Evolutionary conservation across 2,888 invertebrate species (phyloP).

Genomic region (Agrochola lota): DNA sequence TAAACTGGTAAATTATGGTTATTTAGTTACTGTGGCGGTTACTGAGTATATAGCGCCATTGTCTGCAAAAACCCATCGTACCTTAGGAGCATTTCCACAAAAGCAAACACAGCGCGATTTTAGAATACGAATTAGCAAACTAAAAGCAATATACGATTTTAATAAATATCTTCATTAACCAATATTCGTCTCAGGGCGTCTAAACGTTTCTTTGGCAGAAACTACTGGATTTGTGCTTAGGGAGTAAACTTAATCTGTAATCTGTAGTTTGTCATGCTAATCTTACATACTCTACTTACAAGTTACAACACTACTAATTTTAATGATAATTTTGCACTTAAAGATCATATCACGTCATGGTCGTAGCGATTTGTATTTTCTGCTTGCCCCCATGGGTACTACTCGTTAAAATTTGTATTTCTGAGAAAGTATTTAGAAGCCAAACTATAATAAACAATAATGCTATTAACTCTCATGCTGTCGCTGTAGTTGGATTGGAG

Average conservation of each 20-base stretch:
- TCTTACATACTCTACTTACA: not conserved
- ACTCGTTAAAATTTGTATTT: not conserved
- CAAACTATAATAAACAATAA: no score
- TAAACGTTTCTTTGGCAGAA: no score
- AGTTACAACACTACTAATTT: not conserved
- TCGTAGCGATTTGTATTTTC: not conserved
- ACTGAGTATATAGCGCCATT: not conserved
- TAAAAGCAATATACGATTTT: not conserved
- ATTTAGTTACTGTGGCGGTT: not conserved
- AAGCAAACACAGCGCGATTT: not conserved
- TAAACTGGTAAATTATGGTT: slow-evolving; percentile 17
- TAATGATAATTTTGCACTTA: not conserved
- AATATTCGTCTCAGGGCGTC: no score
- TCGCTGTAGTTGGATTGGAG: no score
- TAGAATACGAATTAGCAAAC: not conserved
- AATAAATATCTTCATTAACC: not conserved
- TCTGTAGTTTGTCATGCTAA: not conserved
- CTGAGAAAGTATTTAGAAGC: not conserved
- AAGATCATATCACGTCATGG: not conserved
- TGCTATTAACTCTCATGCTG: no score
- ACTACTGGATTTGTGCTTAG: no score
- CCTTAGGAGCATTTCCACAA: not conserved
- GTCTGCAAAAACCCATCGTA: not conserved
- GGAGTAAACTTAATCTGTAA: no score
- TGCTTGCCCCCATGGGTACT: not conserved